A percentile compares a stretch with the other conserved stretches of the same genome.
Conservation (phyloP, 2,888 invertebrate genomes). For the Pseudoips prasinana region DNA sequence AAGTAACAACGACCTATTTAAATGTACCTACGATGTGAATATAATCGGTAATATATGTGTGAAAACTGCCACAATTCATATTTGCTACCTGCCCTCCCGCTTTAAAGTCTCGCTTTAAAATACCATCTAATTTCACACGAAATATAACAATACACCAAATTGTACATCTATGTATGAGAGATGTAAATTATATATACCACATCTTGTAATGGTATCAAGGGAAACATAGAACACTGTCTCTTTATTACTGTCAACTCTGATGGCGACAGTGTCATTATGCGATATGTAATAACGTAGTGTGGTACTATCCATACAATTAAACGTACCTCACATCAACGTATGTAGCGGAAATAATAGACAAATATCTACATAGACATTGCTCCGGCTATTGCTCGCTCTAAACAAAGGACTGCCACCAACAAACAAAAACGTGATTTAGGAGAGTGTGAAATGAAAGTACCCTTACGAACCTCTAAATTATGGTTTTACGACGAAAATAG, state of each 20-base stretch:
- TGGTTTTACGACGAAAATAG: conserved; percentile 42
- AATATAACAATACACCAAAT: conserved; percentile 20
- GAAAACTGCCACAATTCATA: too few relatives aligned
- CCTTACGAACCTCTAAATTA: conserved; percentile 47
- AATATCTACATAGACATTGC: conserved; percentile 34
- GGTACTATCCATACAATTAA: conserved; percentile 15
- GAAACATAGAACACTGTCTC: conserved; percentile 10
- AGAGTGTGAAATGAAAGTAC: conserved; percentile 55
- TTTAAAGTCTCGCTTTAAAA: too few relatives aligned
- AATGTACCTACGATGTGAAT: too few relatives aligned
- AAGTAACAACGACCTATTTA: too few relatives aligned
- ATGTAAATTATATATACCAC: too few relatives aligned
- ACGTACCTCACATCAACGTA: conserved; percentile 20
- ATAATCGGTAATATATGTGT: too few relatives aligned
- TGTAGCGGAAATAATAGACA: conserved; percentile 27
- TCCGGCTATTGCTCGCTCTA: conserved; percentile 40
- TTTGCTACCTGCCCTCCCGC: too few relatives aligned
- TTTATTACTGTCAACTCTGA: conserved; percentile 8
- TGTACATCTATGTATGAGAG: conserved; percentile 13
- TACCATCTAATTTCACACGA: conserved; percentile 14
- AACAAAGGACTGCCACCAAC: conserved; percentile 61
- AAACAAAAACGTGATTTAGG: conserved; percentile 69
- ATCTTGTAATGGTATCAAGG: conserved; percentile 21
- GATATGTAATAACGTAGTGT: conserved; percentile 15
- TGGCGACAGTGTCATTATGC: conserved; percentile 18